Evolutionary conservation across 1,140 invertebrate species (phyloP).

Genomic region (Pseudomyrmex flavicornis): DNA sequence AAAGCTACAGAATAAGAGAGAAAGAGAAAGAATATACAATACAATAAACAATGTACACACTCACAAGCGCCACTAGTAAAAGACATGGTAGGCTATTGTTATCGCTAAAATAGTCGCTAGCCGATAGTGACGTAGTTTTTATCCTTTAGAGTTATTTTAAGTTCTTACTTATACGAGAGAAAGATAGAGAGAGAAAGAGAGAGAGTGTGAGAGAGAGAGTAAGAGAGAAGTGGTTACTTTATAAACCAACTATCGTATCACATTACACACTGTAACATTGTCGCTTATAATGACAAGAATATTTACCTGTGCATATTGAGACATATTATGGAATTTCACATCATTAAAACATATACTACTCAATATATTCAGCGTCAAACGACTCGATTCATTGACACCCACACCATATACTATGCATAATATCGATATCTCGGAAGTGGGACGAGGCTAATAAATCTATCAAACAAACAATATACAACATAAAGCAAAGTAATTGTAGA

Average conservation of each 20-base stretch:
- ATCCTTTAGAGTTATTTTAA: constrained; percentile 78
- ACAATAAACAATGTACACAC: constrained; percentile 66
- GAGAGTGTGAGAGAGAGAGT: too few relatives aligned
- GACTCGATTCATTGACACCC: constrained; percentile 85
- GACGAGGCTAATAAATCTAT: background rate
- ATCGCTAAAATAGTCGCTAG: constrained; percentile 81
- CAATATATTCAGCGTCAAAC: constrained; percentile 82
- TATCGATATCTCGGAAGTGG: constrained; percentile 51
- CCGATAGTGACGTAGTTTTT: constrained; percentile 81
- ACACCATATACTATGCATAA: constrained; percentile 77
- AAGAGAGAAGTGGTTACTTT: constrained; percentile 72
- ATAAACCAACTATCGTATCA: constrained; percentile 82
- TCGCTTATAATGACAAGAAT: constrained; percentile 84
- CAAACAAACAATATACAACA: too few relatives aligned
- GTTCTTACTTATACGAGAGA: constrained; percentile 77
- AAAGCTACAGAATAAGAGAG: constrained; percentile 14
- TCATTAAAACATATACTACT: constrained; percentile 85
- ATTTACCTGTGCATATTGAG: constrained; percentile 84
- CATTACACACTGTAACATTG: constrained; percentile 85
- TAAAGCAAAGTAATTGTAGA: too few relatives aligned
- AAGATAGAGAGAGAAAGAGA: background rate
- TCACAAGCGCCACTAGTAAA: constrained; percentile 80
- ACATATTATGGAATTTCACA: constrained; percentile 85
- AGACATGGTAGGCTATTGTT: constrained; percentile 81
- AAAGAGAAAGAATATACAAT: constrained; percentile 8